phyloP scores from a whole-genome alignment of 2,888 invertebrate genomes.

The Epicampocera succincta region DNA sequence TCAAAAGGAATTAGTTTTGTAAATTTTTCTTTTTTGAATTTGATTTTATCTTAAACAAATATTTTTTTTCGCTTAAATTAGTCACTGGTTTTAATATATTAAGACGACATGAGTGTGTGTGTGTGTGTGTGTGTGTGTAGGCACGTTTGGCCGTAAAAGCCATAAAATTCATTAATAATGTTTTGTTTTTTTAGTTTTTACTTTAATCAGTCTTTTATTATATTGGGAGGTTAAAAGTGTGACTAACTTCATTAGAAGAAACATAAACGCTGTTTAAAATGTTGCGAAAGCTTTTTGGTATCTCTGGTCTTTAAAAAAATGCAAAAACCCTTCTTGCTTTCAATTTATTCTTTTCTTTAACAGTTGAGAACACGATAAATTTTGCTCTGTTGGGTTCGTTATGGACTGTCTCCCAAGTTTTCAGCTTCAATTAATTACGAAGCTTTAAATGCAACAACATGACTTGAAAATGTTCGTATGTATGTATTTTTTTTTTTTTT shows the following conservation, averaged over 20 bases:
- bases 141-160: background rate
- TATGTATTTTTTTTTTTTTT: no score
- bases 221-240: conserved; percentile 18
- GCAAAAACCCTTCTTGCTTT: background rate
- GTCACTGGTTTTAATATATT: conserved; percentile 3
- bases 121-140: no score
- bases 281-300: background rate
- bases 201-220: conserved; percentile 4
- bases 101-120: no score
- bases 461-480: no score
- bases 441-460: no score
- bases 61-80: background rate
- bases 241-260: conserved; percentile 35
- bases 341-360: no score
- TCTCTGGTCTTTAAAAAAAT: background rate
- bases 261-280: background rate
- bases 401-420: no score
- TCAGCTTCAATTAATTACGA: no score
- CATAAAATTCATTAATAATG: conserved; percentile 17
- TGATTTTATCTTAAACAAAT: no score
- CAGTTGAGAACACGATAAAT: no score
- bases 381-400: no score
- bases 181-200: conserved; percentile 14
- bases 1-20: background rate
- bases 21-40: background rate